Percentiles rank a stretch among this genome's conserved stretches.
Evolutionary conservation across 2,888 invertebrate species (phyloP).

Genomic region (Caenorhabditis auriculariae): DNA sequence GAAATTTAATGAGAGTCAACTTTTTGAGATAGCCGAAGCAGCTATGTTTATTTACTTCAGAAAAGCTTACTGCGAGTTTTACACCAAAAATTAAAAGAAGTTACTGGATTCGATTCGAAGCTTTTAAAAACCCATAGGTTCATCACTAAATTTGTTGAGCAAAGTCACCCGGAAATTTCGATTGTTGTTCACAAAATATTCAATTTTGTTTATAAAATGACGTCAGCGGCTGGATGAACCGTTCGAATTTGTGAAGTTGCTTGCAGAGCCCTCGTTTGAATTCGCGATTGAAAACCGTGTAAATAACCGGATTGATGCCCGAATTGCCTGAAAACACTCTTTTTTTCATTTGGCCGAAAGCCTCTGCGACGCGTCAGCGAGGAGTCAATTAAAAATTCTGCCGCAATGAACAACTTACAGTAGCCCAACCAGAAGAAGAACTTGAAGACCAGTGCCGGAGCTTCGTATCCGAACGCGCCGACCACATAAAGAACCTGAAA

Average conservation of each 20-base stretch:
- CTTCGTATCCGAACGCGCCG: constrained; percentile 64
- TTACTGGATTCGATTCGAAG: too few relatives aligned
- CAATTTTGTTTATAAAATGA: constrained; percentile 23
- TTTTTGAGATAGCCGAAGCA: too few relatives aligned
- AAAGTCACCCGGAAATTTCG: too few relatives aligned
- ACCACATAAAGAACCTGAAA: constrained; percentile 67
- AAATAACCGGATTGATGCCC: constrained; percentile 61
- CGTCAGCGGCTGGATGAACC: constrained; percentile 30
- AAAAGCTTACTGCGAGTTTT: too few relatives aligned
- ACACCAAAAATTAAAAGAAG: too few relatives aligned
- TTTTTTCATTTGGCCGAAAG: background rate
- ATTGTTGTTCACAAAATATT: background rate
- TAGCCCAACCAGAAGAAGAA: constrained; percentile 84
- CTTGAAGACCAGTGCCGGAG: constrained; percentile 59
- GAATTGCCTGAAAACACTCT: constrained; percentile 55
- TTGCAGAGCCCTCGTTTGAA: constrained; percentile 62
- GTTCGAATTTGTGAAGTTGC: constrained; percentile 47
- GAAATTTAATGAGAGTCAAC: background rate
- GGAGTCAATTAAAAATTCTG: too few relatives aligned
- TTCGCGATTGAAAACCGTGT: constrained; percentile 61
- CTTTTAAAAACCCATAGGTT: too few relatives aligned
- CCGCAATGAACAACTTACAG: constrained; percentile 76
- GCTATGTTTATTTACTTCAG: too few relatives aligned
- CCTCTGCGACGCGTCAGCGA: background rate
- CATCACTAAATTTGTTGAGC: too few relatives aligned